Percentiles rank a stretch among this genome's conserved stretches.
phyloP scores from a whole-genome alignment of 2,113 vertebrate species.

The Gallinago undulata region DNA sequence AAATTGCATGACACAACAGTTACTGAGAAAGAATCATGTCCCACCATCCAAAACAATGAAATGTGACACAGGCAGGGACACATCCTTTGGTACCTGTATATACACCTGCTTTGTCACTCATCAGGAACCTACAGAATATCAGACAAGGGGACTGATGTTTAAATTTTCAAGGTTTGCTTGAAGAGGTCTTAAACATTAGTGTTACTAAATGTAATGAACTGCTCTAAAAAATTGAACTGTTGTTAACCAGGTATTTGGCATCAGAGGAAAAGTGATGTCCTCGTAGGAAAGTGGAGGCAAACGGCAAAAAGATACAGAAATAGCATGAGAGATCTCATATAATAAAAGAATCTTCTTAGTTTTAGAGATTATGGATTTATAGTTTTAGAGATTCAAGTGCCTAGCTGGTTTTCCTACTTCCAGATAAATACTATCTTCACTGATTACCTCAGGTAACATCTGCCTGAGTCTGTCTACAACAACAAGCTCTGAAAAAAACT shows the following conservation, averaged over 20 bases:
- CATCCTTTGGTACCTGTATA: background rate
- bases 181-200: background rate
- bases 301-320: background rate
- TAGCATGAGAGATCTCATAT: background rate
- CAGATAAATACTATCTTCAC: background rate
- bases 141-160: background rate
- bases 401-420: background rate
- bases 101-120: background rate
- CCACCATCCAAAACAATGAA: background rate
- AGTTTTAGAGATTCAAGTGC: background rate
- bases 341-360: background rate
- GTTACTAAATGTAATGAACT: background rate
- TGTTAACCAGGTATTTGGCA: background rate
- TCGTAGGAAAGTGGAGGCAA: background rate
- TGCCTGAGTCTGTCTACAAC: background rate
- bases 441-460: background rate
- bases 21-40: background rate
- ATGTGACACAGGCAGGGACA: background rate
- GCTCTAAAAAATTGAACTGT: background rate
- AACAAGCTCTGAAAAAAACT: background rate
- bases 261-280: background rate
- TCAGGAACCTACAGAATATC: background rate
- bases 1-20: background rate
- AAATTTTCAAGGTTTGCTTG: background rate
- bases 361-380: background rate